Evolutionary conservation across 2,888 invertebrate genomes (phyloP), one percentile per base, ranked within the genome.

Genomic region (Lasius fuliginosus): DNA sequence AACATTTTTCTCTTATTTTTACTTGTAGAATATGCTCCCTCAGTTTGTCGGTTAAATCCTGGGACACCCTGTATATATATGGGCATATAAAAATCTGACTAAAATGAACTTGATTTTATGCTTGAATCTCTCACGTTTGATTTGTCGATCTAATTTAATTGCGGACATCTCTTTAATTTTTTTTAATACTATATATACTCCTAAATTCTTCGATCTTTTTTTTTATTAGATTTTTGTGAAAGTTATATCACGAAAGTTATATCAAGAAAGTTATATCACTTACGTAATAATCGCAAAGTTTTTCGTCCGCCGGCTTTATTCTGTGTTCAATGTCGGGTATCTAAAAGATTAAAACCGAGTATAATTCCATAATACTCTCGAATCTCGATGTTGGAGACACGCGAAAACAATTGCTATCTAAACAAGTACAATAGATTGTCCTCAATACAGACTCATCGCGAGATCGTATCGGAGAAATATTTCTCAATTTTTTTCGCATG

Each of bases 231-330:
- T 46, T 42, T 42, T 42, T 15, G 15, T 46, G 15, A 15, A 46
- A 56, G 12, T 23, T 23, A 23, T 12, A 15, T 40, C 68, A 87
- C 90, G 23, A 15, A 15, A 56, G 12, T 23, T 23, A 23, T 12
- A 15, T 40, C 1, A n/a, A 71, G 23, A 15, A 15, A 56, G 12
- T 23, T 23, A 23, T 12, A 15, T 40, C 68, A 87, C 90, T 46
- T 79, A 90, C 90, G 0, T 3, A 84, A 62, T 8, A 23, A 23
- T 9, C 5, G 68, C 90, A 90, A 18, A 90, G 89, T 0, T 46
- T 12, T 2, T 89, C 88, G 1, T 87, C 83, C 2, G 36, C 1
- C 9, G 8, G 2, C 9, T 82, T 77, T 58, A 90, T 71, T 12
- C 90, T 87, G 0, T 90, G 74, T 2, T 11, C 73, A 40, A 90